Evolutionary conservation across 2,888 invertebrate species (phyloP).

Genomic region (Luperina nickerlii): DNA sequence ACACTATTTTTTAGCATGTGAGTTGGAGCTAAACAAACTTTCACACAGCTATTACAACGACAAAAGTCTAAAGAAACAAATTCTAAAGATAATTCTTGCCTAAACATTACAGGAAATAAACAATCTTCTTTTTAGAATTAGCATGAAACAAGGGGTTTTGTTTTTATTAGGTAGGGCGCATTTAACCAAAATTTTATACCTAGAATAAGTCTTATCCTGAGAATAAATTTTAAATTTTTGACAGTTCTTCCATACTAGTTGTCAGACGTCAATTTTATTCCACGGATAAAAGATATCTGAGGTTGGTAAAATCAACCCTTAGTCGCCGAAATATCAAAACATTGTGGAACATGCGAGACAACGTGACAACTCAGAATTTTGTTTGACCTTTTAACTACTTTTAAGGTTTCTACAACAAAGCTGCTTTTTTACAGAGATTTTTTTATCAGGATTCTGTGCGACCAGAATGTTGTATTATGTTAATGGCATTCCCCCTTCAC

Average conservation of each 20-base stretch:
- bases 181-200: no score
- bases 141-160: conserved; percentile 18
- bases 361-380: conserved; percentile 30
- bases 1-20: not conserved
- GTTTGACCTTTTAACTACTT: conserved; percentile 9
- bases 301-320: no score
- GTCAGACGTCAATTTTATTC: no score
- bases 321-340: conserved; percentile 25
- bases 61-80: conserved; percentile 20
- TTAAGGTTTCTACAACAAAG: conserved; percentile 27
- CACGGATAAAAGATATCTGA: no score
- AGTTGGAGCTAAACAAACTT: not conserved
- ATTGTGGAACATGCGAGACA: conserved; percentile 12
- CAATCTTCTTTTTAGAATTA: conserved; percentile 35
- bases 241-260: no score
- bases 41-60: not conserved
- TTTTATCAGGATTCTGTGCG: conserved; percentile 21
- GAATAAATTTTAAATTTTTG: no score
- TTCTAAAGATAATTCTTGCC: not conserved
- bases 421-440: not conserved
- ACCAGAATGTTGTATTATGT: not conserved
- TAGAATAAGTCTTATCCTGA: no score
- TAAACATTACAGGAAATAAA: not conserved
- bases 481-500: not conserved
- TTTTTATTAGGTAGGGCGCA: conserved; percentile 26